Evolutionary conservation across 2,888 invertebrate genomes (phyloP).

Genomic region (Tanypteryx hageni): DNA sequence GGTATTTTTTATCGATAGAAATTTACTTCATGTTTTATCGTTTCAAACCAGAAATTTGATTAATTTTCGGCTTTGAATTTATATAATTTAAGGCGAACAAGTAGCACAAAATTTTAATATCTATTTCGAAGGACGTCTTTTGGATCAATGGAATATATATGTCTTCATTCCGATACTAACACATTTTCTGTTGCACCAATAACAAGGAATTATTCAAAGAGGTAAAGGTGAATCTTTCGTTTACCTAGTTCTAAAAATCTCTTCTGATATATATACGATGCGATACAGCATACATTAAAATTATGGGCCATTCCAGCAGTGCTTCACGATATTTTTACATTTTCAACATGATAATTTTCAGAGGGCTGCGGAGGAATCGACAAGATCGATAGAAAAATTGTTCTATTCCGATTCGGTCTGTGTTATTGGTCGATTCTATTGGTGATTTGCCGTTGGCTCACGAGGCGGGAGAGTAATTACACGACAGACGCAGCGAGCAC

Average conservation of each 20-base stretch:
- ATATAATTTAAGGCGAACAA: too few relatives aligned
- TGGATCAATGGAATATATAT: too few relatives aligned
- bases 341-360: not conserved
- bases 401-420: not conserved
- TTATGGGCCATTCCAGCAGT: not conserved
- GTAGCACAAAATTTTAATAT: too few relatives aligned
- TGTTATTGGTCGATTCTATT: not conserved
- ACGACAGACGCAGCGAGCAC: not conserved
- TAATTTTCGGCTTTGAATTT: too few relatives aligned
- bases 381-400: not conserved
- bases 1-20: too few relatives aligned
- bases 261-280: not conserved
- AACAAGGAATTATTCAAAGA: too few relatives aligned
- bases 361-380: not conserved
- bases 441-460: conserved; percentile 27
- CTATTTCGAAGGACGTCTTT: too few relatives aligned
- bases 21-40: too few relatives aligned
- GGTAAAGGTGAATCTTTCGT: too few relatives aligned
- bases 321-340: not conserved
- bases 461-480: not conserved
- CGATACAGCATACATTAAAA: not conserved
- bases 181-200: too few relatives aligned
- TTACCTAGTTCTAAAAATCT: not conserved
- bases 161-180: too few relatives aligned
- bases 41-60: too few relatives aligned